These are phyloP conservation scores for Sminthurinus aureus DNA, from an alignment of 2,888 invertebrate genomes.

Conservation along the genomic window DNA sequence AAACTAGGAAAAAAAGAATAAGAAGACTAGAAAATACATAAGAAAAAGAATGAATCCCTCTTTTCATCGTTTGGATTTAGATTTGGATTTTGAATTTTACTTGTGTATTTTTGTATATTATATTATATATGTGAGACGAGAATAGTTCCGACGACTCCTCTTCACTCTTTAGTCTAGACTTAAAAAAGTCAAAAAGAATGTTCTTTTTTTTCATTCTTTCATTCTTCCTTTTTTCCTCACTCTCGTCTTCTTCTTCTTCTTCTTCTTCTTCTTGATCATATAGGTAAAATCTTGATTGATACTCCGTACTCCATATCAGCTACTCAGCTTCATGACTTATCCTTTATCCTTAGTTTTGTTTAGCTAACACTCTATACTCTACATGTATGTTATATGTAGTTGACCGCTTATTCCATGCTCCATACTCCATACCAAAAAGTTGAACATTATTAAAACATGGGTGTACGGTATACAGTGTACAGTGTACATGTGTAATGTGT, in stretches of 20 bases:
- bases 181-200: conserved; percentile 12
- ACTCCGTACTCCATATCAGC: conserved; percentile 3
- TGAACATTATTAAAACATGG: too few species aligned
- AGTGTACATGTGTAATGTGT: too few species aligned
- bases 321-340: neutral
- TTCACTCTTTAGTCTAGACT: neutral
- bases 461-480: too few species aligned
- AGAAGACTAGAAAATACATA: neutral
- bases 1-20: neutral
- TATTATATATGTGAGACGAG: neutral
- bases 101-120: neutral
- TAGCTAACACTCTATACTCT: neutral
- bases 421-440: too few species aligned
- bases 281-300: conserved; percentile 20
- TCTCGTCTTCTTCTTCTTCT: neutral
- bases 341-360: neutral
- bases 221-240: neutral
- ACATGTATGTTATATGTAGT: neutral
- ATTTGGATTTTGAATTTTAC: neutral
- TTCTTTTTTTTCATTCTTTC: neutral
- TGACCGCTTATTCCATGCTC: neutral
- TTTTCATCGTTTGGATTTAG: neutral
- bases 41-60: conserved; percentile 10
- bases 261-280: conserved; percentile 1
- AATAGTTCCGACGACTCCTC: neutral